A percentile compares a stretch with the other conserved stretches of the same genome.
These are phyloP conservation scores for Erinaceus europaeus DNA, from an alignment of 2,113 vertebrate species.

Conservation along the genomic window DNA sequence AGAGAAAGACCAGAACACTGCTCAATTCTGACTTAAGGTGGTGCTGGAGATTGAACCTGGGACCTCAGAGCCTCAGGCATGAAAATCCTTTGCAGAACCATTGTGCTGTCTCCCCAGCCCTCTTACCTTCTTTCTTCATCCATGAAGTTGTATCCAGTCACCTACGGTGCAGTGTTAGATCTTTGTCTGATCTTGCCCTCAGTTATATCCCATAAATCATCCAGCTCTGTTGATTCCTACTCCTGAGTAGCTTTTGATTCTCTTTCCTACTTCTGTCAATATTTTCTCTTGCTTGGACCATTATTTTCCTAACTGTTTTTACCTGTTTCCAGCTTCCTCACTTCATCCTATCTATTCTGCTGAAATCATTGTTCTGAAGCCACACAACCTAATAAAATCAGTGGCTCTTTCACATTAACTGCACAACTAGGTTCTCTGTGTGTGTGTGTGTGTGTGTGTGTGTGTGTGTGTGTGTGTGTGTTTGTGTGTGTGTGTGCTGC, in stretches of 20 bases:
- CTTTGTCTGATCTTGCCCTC: not conserved
- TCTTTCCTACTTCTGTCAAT: not conserved
- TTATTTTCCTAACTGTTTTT: not conserved
- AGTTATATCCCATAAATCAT: not conserved
- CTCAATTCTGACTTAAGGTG: too few relatives aligned
- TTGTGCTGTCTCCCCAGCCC: too few relatives aligned
- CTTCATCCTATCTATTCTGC: not conserved
- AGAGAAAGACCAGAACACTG: too few relatives aligned
- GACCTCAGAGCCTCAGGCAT: too few relatives aligned
- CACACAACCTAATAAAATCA: conserved; percentile 1
- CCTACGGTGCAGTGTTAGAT: not conserved
- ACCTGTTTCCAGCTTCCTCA: not conserved
- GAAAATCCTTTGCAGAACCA: too few relatives aligned
- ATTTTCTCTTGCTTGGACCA: not conserved
- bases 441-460: not conserved
- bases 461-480: not conserved
- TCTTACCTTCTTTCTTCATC: too few relatives aligned
- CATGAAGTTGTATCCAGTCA: not conserved
- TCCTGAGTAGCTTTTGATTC: not conserved
- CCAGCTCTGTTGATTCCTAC: not conserved
- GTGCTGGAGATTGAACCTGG: too few relatives aligned
- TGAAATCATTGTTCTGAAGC: conserved; percentile 31
- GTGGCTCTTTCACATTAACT: not conserved
- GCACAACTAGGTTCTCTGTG: not conserved
- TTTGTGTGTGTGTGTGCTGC: not conserved